Base-by-base conservation (phyloP, 2,797 vertebrate species). In the Schizopygopsis pylzovi region DNA sequence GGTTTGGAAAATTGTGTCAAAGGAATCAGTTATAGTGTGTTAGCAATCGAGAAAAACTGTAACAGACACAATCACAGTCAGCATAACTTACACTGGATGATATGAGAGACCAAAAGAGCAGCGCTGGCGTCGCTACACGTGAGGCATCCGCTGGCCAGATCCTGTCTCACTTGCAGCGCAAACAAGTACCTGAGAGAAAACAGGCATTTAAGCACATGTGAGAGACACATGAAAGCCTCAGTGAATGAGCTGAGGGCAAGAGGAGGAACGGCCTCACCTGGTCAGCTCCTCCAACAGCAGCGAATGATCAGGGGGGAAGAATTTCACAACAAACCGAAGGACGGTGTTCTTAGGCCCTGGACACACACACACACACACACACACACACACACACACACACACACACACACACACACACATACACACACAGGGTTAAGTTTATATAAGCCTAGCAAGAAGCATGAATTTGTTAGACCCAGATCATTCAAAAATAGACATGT, bases 101-200 rank as follows among this genome's bases (percentile, higher is more conserved):
- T 97, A 86, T 99, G 97, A 1, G 98, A 98, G 91, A 99, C 96
- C 93, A 99, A 91, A 88, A 99, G 96, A 16, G 98, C 97, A 0
- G 97, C 95, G 13, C 97, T 99, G 93, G 95, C 97, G 89, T 99
- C 98, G 0, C 97, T 99, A 90, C 97, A 99, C 0, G 96, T 97
- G 91, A 99, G 92, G 79, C 94, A 95, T 90, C 98, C 97, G 56
- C 96, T 93, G 84, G 95, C 96, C 92, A 99, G 90, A 91, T 99
- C 98, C 92, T 98, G 97, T 93, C 97, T 98, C 91, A 99, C 96
- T 93, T 99, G 98, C 87, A 99, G 96, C 39, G 98, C 97, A 93
- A 99, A 99, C 90, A 99, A 95, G 95, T 99, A 99, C 96, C 98
- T 99, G 93, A 15, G 87, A 88, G 73, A 92, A 18, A 90, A 20